Evolutionary conservation across 2,113 vertebrate genomes (phyloP), one percentile per base, ranked within the genome.

Genomic region (Macheiramphus alcinus): DNA sequence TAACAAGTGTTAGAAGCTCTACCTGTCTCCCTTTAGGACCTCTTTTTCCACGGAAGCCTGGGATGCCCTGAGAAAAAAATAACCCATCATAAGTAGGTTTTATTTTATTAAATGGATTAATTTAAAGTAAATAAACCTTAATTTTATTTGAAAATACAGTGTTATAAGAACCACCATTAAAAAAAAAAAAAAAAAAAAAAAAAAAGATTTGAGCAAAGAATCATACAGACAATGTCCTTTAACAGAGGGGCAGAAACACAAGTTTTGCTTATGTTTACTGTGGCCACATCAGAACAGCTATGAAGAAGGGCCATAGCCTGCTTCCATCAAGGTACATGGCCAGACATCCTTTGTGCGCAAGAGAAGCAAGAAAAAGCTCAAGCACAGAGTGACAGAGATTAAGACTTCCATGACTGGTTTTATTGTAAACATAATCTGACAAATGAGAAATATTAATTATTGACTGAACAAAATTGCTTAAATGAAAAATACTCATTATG

Each of bases 11-110:
- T 42, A 88, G 27, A 43, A 81, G 16, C 2, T 75, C 98, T 99
- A 99, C 99, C 96, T 98, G 98, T 98, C 98, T 99, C 89, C 99
- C 99, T 97, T 99, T 99, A 70, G 97, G 98, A 29, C 99, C 99
- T 90, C 97, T 98, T 97, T 98, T 99, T 94, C 99, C 99, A 95
- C 85, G 94, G 43, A 98, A 97, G 74, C 99, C 99, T 93, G 98
- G 98, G 97, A 98, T 95, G 32, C 99, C 99, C 99, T 99, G 81
- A 96, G 47, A 96, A 90, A 80, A 23, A 88, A 42, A 96, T 47
- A 90, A 70, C 9, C 11, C 61, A 43, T 25, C 8, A 14, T 78
- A 88, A 91, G 13, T 34, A 76, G 23, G 32, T 81, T 83, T 88
- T 59, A 22, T 53, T 66, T 56, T 63, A 65, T 92, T 67, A 47